Percentiles rank a stretch among this genome's conserved stretches.
Evolutionary conservation across 2,888 invertebrate species (phyloP).

Genomic region (Cantharis rustica): DNA sequence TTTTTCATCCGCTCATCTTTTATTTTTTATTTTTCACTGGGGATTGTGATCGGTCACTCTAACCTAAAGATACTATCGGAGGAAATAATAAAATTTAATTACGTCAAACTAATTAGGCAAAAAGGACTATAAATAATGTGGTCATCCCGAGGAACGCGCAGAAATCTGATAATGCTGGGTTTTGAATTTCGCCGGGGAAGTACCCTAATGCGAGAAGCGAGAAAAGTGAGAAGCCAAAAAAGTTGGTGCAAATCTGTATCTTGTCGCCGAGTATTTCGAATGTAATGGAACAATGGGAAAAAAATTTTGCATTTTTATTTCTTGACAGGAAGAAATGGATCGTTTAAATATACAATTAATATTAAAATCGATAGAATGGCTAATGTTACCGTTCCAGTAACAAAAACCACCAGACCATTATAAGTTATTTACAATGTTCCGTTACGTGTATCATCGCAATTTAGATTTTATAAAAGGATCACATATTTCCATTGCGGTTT

Average conservation of each 20-base stretch:
- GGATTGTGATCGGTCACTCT: not conserved
- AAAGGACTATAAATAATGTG: not conserved
- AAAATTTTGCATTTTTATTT: not conserved
- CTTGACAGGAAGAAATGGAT: not conserved
- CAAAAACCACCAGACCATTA: conserved; percentile 12
- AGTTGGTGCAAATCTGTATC: not conserved
- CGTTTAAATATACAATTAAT: not conserved
- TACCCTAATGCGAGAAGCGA: not conserved
- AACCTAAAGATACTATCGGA: not conserved
- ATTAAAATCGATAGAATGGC: not conserved
- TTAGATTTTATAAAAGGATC: conserved; percentile 16
- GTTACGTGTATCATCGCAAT: conserved; percentile 17
- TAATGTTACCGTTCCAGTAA: not conserved
- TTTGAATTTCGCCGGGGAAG: not conserved
- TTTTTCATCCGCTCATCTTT: not conserved
- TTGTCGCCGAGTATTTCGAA: not conserved
- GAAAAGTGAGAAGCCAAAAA: not conserved
- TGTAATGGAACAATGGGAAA: not conserved
- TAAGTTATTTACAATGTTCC: conserved; percentile 14
- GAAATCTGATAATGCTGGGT: not conserved
- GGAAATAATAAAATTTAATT: not conserved
- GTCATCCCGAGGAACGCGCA: not conserved
- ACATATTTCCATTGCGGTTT: conserved; percentile 8
- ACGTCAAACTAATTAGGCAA: not conserved
- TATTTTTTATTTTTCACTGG: not conserved